A percentile compares a stretch with the other conserved stretches of the same genome.
Evolutionary conservation across 2,113 vertebrate genomes (phyloP).

Genomic region (Rhinoptilus africanus): DNA sequence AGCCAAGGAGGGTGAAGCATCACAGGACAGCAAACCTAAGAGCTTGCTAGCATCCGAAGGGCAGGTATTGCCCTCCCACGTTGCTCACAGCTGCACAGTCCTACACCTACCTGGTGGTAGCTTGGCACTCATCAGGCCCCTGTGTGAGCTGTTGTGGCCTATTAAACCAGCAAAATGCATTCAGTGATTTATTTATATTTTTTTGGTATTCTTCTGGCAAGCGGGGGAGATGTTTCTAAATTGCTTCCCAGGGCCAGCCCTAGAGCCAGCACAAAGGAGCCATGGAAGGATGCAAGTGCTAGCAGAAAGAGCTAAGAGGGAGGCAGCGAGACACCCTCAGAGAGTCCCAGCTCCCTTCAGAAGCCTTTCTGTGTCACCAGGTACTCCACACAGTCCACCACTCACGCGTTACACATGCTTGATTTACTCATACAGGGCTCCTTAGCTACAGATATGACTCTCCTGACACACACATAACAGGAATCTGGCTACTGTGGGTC

Average conservation of each 20-base stretch:
- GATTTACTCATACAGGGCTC: neutral
- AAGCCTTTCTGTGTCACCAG: neutral
- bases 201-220: neutral
- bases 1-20: neutral
- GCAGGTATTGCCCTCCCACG: neutral
- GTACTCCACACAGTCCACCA: neutral
- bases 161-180: neutral
- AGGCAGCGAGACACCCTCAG: neutral
- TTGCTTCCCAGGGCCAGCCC: neutral
- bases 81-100: neutral
- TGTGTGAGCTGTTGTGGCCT: neutral
- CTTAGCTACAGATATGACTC: neutral
- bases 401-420: fast-evolving
- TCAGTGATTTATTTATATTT: neutral
- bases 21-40: neutral
- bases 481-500: neutral
- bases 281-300: neutral
- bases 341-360: neutral
- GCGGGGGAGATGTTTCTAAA: neutral
- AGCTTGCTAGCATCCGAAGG: neutral
- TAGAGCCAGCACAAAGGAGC: neutral
- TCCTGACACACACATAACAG: neutral
- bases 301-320: neutral
- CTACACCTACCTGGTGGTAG: neutral
- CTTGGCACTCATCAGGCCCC: neutral